Evolutionary conservation across 2,797 vertebrate species (phyloP).

Genomic region (Bradypodion pumilum): DNA sequence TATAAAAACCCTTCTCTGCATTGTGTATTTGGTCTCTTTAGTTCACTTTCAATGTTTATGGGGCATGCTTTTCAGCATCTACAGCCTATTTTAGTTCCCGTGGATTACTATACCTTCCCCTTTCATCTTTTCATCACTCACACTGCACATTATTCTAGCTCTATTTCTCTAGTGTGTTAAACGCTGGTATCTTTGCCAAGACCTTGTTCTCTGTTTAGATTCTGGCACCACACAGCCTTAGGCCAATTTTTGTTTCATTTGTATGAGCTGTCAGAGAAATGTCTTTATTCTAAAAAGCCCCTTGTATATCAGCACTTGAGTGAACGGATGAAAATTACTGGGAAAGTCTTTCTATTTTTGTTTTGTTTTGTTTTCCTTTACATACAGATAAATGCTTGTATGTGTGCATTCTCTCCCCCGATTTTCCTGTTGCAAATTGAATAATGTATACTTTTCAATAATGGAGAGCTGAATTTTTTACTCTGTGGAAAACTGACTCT

Average conservation of each 20-base stretch:
- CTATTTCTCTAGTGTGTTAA: slow-evolving; percentile 70
- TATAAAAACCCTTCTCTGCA: background rate
- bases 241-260: slow-evolving; percentile 81
- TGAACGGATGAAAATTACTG: slow-evolving; percentile 70
- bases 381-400: slow-evolving; percentile 23
- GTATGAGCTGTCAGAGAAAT: slow-evolving; percentile 78
- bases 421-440: slow-evolving; percentile 49
- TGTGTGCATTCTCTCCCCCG: slow-evolving; percentile 66
- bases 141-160: slow-evolving; percentile 69
- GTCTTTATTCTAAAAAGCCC: slow-evolving; percentile 79
- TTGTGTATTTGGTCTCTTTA: slow-evolving; percentile 27
- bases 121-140: slow-evolving; percentile 73
- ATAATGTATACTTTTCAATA: slow-evolving; percentile 38
- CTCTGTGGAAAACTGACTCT: slow-evolving; percentile 52
- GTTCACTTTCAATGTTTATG: slow-evolving; percentile 43
- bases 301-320: slow-evolving; percentile 78
- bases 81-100: slow-evolving; percentile 66
- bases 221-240: slow-evolving; percentile 76
- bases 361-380: too few relatives aligned
- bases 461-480: slow-evolving; percentile 41
- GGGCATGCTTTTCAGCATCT: slow-evolving; percentile 45
- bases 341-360: slow-evolving; percentile 37
- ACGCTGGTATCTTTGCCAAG: slow-evolving; percentile 63
- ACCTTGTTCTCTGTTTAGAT: slow-evolving; percentile 72
- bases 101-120: slow-evolving; percentile 47